Evolutionary conservation across 2,113 vertebrate genomes (phyloP).

Genomic region (Xenopus tropicalis): DNA sequence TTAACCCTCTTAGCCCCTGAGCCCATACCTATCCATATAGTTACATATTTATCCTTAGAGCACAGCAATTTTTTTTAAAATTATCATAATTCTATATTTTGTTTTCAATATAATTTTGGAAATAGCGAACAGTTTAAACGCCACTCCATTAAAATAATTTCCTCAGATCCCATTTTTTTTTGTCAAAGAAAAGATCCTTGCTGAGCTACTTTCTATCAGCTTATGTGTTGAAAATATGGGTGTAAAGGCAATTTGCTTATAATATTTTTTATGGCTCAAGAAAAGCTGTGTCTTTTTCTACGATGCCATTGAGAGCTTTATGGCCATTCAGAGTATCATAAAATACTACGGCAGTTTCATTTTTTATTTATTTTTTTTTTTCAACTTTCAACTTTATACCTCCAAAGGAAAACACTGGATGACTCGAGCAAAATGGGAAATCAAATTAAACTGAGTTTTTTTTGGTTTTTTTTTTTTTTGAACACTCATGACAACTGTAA

Average conservation of each 20-base stretch:
- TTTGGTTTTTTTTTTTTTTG: constrained; percentile 66
- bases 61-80: too few relatives aligned
- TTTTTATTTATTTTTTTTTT: constrained; percentile 46
- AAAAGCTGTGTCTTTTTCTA: constrained; percentile 17
- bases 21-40: too few relatives aligned
- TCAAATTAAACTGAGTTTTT: constrained; percentile 80
- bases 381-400: constrained; percentile 73
- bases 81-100: too few relatives aligned
- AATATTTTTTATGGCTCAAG: constrained; percentile 10
- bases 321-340: constrained; percentile 73
- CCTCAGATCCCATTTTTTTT: background rate
- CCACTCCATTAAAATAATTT: too few relatives aligned
- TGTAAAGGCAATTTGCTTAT: constrained; percentile 18
- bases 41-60: too few relatives aligned
- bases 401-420: constrained; percentile 71
- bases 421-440: constrained; percentile 76
- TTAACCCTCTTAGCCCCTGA: too few relatives aligned
- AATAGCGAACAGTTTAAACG: too few relatives aligned
- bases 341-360: constrained; percentile 70
- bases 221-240: constrained; percentile 4
- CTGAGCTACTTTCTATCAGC: background rate
- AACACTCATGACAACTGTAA: constrained; percentile 79
- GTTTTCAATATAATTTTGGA: too few relatives aligned
- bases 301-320: constrained; percentile 57
- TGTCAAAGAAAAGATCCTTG: background rate